These are phyloP conservation scores for Drosophila longiperda DNA, from an alignment of 2,888 invertebrate genomes.

Conservation along the genomic window DNA sequence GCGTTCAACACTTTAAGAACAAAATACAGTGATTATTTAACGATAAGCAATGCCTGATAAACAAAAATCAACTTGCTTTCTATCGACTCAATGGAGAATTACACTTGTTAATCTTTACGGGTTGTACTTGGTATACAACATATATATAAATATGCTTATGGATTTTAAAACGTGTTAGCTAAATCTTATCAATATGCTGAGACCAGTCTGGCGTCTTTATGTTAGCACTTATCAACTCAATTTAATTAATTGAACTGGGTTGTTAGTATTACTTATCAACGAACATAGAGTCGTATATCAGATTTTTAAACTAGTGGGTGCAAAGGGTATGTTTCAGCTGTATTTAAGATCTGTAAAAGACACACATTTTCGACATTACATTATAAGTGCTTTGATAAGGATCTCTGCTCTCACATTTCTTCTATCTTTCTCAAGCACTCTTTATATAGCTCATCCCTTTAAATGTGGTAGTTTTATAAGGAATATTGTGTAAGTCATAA, in stretches of 20 bases:
- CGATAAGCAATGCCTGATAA: conserved; percentile 51
- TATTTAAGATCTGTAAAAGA: background rate
- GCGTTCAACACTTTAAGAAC: conserved; percentile 50
- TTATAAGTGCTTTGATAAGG: background rate
- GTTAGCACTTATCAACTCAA: background rate
- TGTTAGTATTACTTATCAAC: conserved; percentile 11
- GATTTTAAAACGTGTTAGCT: background rate
- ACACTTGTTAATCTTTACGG: conserved; percentile 19
- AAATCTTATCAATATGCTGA: conserved; percentile 13
- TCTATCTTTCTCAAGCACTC: background rate
- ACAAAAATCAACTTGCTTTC: background rate
- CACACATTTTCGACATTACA: background rate
- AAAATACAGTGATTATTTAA: conserved; percentile 45
- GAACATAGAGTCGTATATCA: background rate
- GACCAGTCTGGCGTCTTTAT: conserved; percentile 18
- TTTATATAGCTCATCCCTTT: background rate
- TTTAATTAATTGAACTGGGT: conserved; percentile 8
- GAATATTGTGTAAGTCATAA: background rate
- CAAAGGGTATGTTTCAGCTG: conserved; percentile 20
- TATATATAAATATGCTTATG: background rate
- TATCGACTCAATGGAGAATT: background rate
- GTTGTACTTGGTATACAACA: background rate
- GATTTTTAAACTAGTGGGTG: conserved; percentile 9
- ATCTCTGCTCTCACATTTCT: background rate
- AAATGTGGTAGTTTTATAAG: background rate